Conservation (phyloP, 2,888 invertebrate genomes). For the Melanotus villosus region DNA sequence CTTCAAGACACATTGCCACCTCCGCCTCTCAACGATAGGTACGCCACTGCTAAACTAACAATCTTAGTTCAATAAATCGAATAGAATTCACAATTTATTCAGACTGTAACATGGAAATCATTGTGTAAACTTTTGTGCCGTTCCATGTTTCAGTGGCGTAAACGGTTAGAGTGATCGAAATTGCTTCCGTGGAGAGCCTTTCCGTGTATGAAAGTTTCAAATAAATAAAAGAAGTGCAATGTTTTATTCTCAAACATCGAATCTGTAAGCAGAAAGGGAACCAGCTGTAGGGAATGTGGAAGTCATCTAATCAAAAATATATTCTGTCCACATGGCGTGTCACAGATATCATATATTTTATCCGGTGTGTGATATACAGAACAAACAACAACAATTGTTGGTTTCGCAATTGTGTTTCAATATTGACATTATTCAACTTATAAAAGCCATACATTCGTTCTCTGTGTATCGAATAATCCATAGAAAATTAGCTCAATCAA, state of each 20-base stretch:
- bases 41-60: no score
- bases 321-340: constrained; percentile 34
- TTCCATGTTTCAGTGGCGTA: neutral
- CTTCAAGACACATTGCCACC: no score
- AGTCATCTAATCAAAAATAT: constrained; percentile 35
- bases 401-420: neutral
- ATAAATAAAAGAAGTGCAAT: constrained; percentile 30
- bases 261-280: constrained; percentile 34
- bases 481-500: no score
- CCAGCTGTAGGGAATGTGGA: constrained; percentile 30
- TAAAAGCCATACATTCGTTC: no score
- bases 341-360: constrained; percentile 28
- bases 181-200: constrained; percentile 23
- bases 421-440: neutral
- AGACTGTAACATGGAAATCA: neutral
- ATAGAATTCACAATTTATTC: neutral
- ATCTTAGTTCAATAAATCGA: no score
- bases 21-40: no score
- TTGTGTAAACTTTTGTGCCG: neutral
- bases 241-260: constrained; percentile 34
- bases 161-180: constrained; percentile 15
- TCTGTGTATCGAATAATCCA: no score
- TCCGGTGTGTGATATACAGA: constrained; percentile 1
- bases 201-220: constrained; percentile 31
- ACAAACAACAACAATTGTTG: constrained; percentile 7